These are phyloP conservation scores for Brachionus manjavacas DNA, from an alignment of 1,140 invertebrate species.

Conservation along the genomic window DNA sequence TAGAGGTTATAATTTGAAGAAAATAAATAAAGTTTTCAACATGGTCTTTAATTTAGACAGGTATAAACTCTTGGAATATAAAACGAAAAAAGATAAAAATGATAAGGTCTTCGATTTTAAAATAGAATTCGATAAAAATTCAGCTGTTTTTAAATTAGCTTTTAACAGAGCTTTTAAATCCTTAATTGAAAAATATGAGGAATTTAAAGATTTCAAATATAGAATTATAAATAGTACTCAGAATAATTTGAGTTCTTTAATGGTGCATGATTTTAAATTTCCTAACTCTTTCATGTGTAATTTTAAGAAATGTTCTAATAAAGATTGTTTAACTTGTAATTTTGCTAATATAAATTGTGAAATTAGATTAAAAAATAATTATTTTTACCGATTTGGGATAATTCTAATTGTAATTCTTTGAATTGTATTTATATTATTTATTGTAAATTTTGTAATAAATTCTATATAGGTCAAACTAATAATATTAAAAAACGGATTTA, in stretches of 20 bases:
- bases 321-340: neutral
- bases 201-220: too few relatives aligned
- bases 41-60: too few relatives aligned
- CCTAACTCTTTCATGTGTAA: neutral
- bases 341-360: neutral
- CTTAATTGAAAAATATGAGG: too few relatives aligned
- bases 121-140: too few relatives aligned
- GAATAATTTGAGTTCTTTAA: neutral
- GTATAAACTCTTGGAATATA: too few relatives aligned
- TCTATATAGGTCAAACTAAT: neutral
- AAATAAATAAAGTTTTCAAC: too few relatives aligned
- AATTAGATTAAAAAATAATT: neutral
- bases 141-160: too few relatives aligned
- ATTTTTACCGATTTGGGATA: slow-evolving; percentile 2
- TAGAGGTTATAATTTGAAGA: too few relatives aligned
- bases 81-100: too few relatives aligned
- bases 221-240: too few relatives aligned
- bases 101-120: too few relatives aligned
- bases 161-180: too few relatives aligned
- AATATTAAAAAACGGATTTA: slow-evolving; percentile 1
- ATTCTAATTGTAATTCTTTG: neutral
- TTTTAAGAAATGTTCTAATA: neutral
- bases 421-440: neutral
- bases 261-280: neutral
- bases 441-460: slow-evolving; percentile 1